phyloP scores from a whole-genome alignment of 2,797 vertebrate species.

The Chaetodon trifasciatus region DNA sequence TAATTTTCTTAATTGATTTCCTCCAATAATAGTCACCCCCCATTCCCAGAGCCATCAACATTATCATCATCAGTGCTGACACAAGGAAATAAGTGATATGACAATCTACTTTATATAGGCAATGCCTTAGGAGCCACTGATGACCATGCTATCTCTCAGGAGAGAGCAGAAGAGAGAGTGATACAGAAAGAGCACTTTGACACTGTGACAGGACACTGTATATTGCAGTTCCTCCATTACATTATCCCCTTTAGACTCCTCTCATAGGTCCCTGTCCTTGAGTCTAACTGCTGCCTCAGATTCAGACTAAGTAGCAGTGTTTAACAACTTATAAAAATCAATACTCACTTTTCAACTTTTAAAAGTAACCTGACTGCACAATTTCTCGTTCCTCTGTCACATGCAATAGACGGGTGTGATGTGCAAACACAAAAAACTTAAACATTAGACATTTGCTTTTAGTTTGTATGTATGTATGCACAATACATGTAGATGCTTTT shows the following conservation, averaged over 20 bases:
- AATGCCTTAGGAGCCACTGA: conserved; percentile 69
- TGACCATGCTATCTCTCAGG: conserved; percentile 57
- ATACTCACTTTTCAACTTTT: conserved; percentile 79
- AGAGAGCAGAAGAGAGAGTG: conserved; percentile 51
- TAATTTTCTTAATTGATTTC: conserved; percentile 93
- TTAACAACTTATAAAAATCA: conserved; percentile 81
- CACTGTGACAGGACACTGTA: conserved; percentile 62
- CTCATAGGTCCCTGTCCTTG: conserved; percentile 72
- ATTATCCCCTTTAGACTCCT: conserved; percentile 57
- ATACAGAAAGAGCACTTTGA: conserved; percentile 70
- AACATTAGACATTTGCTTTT: neutral
- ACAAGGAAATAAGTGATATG: conserved; percentile 82
- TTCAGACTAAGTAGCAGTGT: conserved; percentile 68
- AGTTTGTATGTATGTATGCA: neutral
- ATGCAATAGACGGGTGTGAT: conserved; percentile 21
- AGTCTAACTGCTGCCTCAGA: conserved; percentile 66
- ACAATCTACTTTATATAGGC: conserved; percentile 83
- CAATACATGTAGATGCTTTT: neutral
- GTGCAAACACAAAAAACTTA: neutral
- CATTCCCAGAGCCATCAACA: conserved; percentile 75
- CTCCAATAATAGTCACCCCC: conserved; percentile 82
- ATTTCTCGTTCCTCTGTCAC: conserved; percentile 42
- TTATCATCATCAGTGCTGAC: conserved; percentile 80
- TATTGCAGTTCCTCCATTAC: conserved; percentile 70
- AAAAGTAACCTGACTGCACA: conserved; percentile 75